These are phyloP conservation scores for Ennomos erosarius DNA, from an alignment of 2,888 invertebrate genomes.

Conservation along the genomic window DNA sequence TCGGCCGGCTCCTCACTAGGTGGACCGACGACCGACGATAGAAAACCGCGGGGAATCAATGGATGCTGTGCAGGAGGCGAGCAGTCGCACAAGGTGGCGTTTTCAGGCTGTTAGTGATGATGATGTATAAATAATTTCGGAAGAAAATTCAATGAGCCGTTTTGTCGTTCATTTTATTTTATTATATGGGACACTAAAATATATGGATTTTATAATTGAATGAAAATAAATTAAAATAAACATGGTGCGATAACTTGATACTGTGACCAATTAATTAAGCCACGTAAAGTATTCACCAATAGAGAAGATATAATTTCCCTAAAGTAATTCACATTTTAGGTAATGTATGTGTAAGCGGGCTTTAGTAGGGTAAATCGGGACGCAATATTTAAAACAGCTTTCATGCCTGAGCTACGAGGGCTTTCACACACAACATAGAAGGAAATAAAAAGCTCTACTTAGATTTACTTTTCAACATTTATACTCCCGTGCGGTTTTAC, in stretches of 20 bases:
- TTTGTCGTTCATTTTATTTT: no score
- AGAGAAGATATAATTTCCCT: constrained; percentile 58
- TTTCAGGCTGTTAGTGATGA: no score
- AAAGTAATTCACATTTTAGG: constrained; percentile 63
- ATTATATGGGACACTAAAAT: no score
- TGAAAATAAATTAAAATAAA: neutral
- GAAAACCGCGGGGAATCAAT: no score
- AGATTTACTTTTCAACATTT: constrained; percentile 66
- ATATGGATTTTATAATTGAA: no score
- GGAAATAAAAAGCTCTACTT: constrained; percentile 69
- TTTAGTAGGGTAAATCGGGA: constrained; percentile 72
- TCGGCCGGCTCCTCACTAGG: no score
- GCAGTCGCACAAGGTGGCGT: no score
- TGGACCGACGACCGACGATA: no score
- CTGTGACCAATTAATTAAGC: constrained; percentile 23
- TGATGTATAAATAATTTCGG: no score
- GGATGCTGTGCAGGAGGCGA: no score
- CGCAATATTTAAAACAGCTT: constrained; percentile 80
- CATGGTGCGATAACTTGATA: constrained; percentile 19
- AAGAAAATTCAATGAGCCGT: no score
- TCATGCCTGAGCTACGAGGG: constrained; percentile 67
- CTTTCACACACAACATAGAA: constrained; percentile 65
- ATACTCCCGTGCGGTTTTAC: constrained; percentile 48
- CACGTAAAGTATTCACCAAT: constrained; percentile 49
- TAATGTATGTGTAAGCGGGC: constrained; percentile 67